Evolutionary conservation across 1,140 invertebrate genomes (phyloP), one percentile per base, ranked within the genome.

Genomic region (Drosophila cardini): DNA sequence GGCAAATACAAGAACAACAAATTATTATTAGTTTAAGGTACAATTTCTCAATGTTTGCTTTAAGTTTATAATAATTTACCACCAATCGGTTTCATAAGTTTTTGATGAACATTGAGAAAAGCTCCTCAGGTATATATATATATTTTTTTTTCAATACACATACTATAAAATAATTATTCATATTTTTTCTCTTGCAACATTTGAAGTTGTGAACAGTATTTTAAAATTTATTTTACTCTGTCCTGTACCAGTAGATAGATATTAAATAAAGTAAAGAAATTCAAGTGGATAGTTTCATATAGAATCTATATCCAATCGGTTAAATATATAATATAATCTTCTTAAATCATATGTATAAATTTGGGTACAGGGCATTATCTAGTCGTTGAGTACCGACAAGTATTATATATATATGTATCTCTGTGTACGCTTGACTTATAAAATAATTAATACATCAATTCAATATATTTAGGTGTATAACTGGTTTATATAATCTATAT

Each of bases 1-100:
- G 53, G 38, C 53, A 69, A 70, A 75, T 75, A 71, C 65, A 72
- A 69, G 52, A 74, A 77, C 71, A 74, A 36, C 57, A 70, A 50
- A 42, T 10, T 62, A 70, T 53, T 61, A 26, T 15, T 34, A 53
- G 7, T 52, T 26, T 38, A 46, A 11, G 40, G 18, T 36, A 26
- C 1, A 13, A n/a, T 42, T 57, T 26, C 62, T 30, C 52, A 52
- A 52, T 42, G 16, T 16, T 8, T 30, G 13, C 26, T 58, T 65
- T 8, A 43, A 45, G 50, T 18, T 10, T 36, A 34, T 26, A 32
- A 52, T 52, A 50, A 11, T 5, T 34, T 56, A 42, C 2, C n/a
- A 56, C 11, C n/a, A n/a, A n/a, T 64, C n/a, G 45, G n/a, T 50
- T 42, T 21, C 48, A 40, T 18, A 36, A 46, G 43, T 32, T 46